Evolutionary conservation across 2,113 vertebrate genomes (phyloP).

Genomic region (Coptodon bakossiorum): DNA sequence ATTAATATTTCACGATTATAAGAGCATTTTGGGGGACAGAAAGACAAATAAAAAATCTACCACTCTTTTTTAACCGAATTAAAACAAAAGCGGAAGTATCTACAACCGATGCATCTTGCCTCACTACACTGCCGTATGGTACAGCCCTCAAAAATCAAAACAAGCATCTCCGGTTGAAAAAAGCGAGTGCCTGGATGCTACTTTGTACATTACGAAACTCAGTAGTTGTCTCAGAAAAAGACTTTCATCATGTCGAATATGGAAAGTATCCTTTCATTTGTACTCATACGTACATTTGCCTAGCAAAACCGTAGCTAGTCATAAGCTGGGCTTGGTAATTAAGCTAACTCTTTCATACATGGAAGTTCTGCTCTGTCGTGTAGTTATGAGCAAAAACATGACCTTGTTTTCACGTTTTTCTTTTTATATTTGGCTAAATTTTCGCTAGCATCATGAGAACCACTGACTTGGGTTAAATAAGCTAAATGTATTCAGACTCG

Average conservation of each 20-base stretch:
- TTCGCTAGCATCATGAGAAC: neutral
- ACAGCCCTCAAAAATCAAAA: constrained; percentile 10
- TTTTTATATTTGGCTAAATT: neutral
- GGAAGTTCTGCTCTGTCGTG: neutral
- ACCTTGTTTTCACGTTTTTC: neutral
- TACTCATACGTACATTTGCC: neutral
- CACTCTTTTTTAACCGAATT: neutral
- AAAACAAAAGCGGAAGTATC: constrained; percentile 38
- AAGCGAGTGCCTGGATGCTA: neutral
- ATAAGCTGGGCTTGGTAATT: neutral
- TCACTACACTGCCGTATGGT: neutral
- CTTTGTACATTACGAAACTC: neutral
- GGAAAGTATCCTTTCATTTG: constrained; percentile 70
- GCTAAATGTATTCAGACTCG: neutral
- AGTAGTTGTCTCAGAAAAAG: neutral
- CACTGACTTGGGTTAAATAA: neutral
- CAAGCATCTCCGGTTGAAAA: constrained; percentile 5
- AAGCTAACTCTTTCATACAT: neutral
- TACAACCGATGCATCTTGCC: neutral
- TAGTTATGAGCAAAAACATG: neutral
- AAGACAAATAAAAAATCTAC: neutral
- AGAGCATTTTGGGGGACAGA: neutral
- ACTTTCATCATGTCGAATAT: constrained; percentile 52
- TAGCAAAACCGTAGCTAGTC: neutral
- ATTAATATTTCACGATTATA: neutral